Evolutionary conservation across 1,140 invertebrate genomes (phyloP).

Genomic region (Holcopasites calliopsidis): DNA sequence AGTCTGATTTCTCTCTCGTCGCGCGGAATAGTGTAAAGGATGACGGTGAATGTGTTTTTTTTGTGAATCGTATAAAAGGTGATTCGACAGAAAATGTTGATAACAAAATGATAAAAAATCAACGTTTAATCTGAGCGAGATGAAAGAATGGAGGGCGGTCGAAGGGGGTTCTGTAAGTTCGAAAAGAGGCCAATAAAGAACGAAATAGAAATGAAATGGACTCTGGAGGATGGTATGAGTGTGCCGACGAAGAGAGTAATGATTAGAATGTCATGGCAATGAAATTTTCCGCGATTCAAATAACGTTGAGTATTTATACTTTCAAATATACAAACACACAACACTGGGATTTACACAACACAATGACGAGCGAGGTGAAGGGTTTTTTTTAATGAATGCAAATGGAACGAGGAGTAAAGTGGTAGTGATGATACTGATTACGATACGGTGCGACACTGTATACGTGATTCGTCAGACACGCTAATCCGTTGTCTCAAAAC

Average conservation of each 20-base stretch:
- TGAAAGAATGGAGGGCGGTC: neutral
- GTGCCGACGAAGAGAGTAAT: slow-evolving; percentile 47
- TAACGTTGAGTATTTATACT: slow-evolving; percentile 81
- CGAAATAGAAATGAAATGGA: neutral
- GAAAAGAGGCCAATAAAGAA: neutral
- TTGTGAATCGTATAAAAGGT: neutral
- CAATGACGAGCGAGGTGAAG: slow-evolving; percentile 69
- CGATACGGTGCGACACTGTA: slow-evolving; percentile 55
- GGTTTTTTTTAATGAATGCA: slow-evolving; percentile 52
- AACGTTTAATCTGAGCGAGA: neutral
- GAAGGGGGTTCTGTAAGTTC: too few relatives aligned
- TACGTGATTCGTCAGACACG: slow-evolving; percentile 55
- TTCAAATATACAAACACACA: slow-evolving; percentile 78
- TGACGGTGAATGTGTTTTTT: neutral
- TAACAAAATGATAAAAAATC: neutral
- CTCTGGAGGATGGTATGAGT: neutral
- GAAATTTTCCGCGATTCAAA: slow-evolving; percentile 69
- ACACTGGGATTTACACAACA: slow-evolving; percentile 76
- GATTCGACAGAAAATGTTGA: neutral
- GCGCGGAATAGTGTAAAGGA: slow-evolving; percentile 45
- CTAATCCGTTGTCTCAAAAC: slow-evolving; percentile 55
- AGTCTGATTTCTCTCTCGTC: slow-evolving; percentile 57
- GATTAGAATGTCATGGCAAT: slow-evolving; percentile 63
- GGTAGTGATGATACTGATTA: slow-evolving; percentile 61
- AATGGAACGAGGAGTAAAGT: slow-evolving; percentile 54